Evolutionary conservation across 1,140 invertebrate genomes (phyloP).

Genomic region (Pogonognathellus flavescens): DNA sequence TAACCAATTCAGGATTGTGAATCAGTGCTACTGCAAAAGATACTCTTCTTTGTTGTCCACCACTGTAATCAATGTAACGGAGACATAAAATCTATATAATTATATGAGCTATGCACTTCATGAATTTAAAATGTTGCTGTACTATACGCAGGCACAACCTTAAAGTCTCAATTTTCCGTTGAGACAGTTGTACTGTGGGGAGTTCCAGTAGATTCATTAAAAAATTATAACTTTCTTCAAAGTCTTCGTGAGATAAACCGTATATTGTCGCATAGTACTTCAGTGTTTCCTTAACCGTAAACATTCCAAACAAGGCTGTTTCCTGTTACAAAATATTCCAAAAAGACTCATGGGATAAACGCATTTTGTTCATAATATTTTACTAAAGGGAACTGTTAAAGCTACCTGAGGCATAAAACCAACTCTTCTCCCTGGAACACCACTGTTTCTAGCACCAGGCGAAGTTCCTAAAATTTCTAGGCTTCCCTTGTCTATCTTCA

Average conservation of each 20-base stretch:
- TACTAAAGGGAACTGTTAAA: too few relatives aligned
- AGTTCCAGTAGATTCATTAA: neutral
- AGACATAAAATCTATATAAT: too few relatives aligned
- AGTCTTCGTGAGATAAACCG: constrained; percentile 4
- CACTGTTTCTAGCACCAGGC: constrained; percentile 79
- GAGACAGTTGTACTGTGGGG: neutral
- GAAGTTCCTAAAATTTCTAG: constrained; percentile 88
- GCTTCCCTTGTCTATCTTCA: constrained; percentile 83
- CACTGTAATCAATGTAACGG: too few relatives aligned
- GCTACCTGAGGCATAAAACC: constrained; percentile 75
- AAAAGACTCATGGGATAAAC: too few relatives aligned
- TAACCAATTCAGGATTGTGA: neutral
- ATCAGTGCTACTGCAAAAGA: constrained; percentile 90
- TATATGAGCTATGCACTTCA: too few relatives aligned
- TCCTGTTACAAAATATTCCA: neutral
- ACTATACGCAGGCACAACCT: neutral
- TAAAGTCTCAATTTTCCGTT: neutral
- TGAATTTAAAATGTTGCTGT: neutral
- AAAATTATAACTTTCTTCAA: constrained; percentile 8
- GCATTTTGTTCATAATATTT: too few relatives aligned
- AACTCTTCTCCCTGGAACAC: constrained; percentile 87
- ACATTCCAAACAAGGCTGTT: constrained; percentile 53
- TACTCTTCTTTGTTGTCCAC: constrained; percentile 91
- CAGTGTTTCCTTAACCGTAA: constrained; percentile 32
- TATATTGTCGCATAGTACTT: constrained; percentile 53